A percentile compares a stretch with the other conserved stretches of the same genome.
phyloP scores from a whole-genome alignment of 2,113 vertebrate species.

The Crotalus helleri region DNA sequence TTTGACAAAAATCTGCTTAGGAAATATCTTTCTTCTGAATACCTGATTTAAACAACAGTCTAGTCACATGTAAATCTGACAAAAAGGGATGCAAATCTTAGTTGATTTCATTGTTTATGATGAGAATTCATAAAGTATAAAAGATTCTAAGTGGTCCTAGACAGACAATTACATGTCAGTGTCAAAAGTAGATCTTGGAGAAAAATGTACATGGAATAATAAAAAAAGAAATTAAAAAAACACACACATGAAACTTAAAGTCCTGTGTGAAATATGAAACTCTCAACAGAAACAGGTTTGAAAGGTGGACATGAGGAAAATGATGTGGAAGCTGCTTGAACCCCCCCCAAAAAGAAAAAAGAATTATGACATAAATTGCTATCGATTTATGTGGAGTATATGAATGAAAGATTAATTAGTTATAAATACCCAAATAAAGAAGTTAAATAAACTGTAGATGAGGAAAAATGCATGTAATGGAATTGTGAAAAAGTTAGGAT shows the following conservation, averaged over 20 bases:
- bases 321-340: neutral
- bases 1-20: neutral
- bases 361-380: neutral
- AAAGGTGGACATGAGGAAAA: neutral
- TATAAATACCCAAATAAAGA: neutral
- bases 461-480: neutral
- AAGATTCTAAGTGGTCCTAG: neutral
- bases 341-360: neutral
- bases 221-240: neutral
- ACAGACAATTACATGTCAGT: neutral
- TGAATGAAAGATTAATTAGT: neutral
- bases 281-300: neutral
- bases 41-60: neutral
- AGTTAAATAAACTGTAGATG: neutral
- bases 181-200: neutral
- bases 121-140: neutral
- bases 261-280: neutral
- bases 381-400: neutral
- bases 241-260: neutral
- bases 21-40: neutral
- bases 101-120: neutral
- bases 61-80: neutral
- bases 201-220: neutral
- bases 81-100: neutral
- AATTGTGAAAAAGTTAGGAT: neutral